Evolutionary conservation across 2,797 vertebrate genomes (phyloP).

Genomic region (Premnoplex brunnescens): DNA sequence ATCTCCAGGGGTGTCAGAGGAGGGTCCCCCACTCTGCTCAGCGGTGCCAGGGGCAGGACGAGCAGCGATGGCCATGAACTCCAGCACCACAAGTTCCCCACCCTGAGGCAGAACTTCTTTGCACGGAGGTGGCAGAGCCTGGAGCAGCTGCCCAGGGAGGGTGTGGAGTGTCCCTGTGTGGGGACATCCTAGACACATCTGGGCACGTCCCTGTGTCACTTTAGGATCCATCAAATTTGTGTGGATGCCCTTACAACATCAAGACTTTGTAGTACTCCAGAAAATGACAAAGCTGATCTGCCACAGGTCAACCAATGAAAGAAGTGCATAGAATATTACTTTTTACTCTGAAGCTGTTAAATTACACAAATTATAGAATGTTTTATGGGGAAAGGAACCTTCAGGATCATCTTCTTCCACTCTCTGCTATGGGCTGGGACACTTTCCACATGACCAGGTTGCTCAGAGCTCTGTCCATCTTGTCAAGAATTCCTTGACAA

Average conservation of each 20-base stretch:
- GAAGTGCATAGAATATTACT: neutral
- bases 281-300: neutral
- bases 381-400: neutral
- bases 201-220: neutral
- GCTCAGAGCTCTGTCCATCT: neutral
- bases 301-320: neutral
- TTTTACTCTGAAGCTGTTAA: neutral
- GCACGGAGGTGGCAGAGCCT: neutral
- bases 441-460: neutral
- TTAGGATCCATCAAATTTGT: too few species aligned
- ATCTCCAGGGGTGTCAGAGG: neutral
- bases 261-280: neutral
- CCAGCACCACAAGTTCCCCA: accelerated
- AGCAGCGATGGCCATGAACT: neutral
- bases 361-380: neutral
- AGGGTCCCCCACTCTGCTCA: neutral
- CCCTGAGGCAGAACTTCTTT: neutral
- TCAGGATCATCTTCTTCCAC: too few species aligned
- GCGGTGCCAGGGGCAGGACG: too few species aligned
- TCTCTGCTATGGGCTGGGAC: too few species aligned
- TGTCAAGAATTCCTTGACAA: neutral
- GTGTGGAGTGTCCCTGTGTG: neutral
- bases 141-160: neutral
- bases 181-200: neutral
- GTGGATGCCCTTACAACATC: neutral